These are phyloP conservation scores for Pseudochirops cupreus DNA, from an alignment of 2,797 vertebrate species.

Conservation along the genomic window DNA sequence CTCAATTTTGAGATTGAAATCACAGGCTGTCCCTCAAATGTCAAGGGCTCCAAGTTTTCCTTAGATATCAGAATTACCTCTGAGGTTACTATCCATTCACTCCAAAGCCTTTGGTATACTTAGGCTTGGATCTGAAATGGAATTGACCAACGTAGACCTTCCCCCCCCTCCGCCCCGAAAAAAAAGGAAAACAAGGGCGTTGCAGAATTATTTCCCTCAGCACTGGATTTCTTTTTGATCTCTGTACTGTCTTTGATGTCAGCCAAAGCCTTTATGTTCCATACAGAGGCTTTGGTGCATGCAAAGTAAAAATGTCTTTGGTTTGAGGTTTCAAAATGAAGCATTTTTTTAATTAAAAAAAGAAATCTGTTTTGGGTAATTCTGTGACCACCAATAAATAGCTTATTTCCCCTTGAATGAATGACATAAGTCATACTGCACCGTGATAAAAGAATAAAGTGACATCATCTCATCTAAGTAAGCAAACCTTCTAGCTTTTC, in stretches of 20 bases:
- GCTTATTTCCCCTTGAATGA: conserved; percentile 57
- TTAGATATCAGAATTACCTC: conserved; percentile 16
- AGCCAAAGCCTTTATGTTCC: conserved; percentile 7
- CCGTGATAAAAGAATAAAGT: background rate
- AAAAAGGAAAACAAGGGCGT: conserved; percentile 28
- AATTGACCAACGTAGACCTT: background rate
- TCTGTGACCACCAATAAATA: conserved; percentile 37
- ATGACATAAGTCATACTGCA: conserved; percentile 30
- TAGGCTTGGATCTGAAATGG: conserved; percentile 48
- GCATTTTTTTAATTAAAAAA: conserved; percentile 58
- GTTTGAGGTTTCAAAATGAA: conserved; percentile 58
- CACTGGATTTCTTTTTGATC: conserved; percentile 75
- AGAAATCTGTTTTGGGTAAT: conserved; percentile 40
- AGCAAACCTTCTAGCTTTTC: conserved; percentile 19
- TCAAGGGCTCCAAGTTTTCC: conserved; percentile 40
- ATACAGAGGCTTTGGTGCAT: background rate
- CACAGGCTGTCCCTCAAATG: background rate
- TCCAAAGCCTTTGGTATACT: background rate
- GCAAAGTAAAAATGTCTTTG: conserved; percentile 63
- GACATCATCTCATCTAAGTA: conserved; percentile 27
- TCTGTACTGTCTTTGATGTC: conserved; percentile 69
- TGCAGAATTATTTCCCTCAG: conserved; percentile 33
- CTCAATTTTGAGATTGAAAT: conserved; percentile 31
- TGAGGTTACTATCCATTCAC: conserved; percentile 39
- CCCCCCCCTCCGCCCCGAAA: conserved; percentile 24